A percentile compares a stretch with the other conserved stretches of the same genome.
phyloP scores from a whole-genome alignment of 2,113 vertebrate species.

The Promerops cafer region DNA sequence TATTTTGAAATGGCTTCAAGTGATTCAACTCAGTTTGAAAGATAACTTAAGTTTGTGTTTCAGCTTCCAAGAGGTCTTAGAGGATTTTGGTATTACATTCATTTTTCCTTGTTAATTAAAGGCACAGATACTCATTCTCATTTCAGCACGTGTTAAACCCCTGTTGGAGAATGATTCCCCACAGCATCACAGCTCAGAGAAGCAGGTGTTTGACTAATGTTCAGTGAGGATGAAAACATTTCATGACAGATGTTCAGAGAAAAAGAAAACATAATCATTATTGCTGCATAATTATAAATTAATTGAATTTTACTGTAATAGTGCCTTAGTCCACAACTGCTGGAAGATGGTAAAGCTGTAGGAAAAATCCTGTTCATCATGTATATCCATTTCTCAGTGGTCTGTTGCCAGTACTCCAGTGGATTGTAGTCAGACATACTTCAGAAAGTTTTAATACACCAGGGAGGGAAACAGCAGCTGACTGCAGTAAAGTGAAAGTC shows the following conservation, averaged over 20 bases:
- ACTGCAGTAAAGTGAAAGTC: neutral
- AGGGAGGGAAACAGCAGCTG: neutral
- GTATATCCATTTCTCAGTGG: neutral
- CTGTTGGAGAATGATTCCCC: neutral
- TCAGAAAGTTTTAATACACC: neutral
- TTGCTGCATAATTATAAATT: conserved; percentile 28
- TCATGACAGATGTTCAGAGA: conserved; percentile 31
- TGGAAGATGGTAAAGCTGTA: neutral
- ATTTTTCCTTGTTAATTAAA: neutral
- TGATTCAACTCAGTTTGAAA: neutral
- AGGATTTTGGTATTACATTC: neutral
- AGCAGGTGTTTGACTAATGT: conserved; percentile 43
- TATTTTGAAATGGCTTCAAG: neutral
- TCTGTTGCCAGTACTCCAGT: neutral
- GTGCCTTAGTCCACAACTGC: neutral
- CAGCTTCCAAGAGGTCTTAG: neutral
- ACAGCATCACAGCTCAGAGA: neutral
- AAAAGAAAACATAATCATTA: conserved; percentile 28
- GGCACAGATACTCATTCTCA: neutral
- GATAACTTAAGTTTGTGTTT: neutral
- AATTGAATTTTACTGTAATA: conserved; percentile 30
- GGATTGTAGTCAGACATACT: neutral
- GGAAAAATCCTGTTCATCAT: neutral
- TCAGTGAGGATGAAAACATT: conserved; percentile 5
- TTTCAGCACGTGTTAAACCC: neutral